A percentile compares a stretch with the other conserved stretches of the same genome.
Conservation (phyloP, 1,140 invertebrate genomes). For the Rhynchophorus ferrugineus region DNA sequence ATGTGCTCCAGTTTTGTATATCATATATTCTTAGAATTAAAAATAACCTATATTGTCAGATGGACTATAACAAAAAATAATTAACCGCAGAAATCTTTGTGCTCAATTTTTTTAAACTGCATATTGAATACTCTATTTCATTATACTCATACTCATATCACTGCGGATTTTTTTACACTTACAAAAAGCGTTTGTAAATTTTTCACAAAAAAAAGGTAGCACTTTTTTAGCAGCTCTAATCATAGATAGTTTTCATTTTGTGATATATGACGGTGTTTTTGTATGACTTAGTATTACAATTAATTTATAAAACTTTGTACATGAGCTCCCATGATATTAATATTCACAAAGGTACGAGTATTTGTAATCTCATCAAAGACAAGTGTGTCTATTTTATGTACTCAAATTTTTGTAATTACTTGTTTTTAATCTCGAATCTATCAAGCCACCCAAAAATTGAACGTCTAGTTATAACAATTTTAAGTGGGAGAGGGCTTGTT, state of each 20-base stretch:
- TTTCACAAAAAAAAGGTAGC: neutral
- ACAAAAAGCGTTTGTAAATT: neutral
- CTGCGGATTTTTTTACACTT: neutral
- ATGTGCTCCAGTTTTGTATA: constrained; percentile 26
- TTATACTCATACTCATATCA: neutral
- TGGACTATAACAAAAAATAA: constrained; percentile 26
- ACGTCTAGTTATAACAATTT: neutral
- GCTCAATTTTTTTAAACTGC: neutral
- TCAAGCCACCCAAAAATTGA: neutral
- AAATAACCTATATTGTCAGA: constrained; percentile 27
- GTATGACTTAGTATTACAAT: too few relatives aligned
- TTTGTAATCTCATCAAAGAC: too few relatives aligned
- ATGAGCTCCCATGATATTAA: too few relatives aligned
- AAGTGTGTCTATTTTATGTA: neutral
- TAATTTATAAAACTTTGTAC: too few relatives aligned
- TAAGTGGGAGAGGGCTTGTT: neutral
- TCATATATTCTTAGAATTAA: constrained; percentile 21
- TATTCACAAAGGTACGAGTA: too few relatives aligned
- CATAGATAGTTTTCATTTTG: neutral
- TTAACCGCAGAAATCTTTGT: constrained; percentile 6
- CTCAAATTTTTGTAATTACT: neutral
- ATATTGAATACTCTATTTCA: neutral
- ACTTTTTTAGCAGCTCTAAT: neutral
- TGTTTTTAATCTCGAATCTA: neutral
- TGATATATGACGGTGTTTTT: neutral